Conservation (phyloP, 2,113 vertebrate genomes). For the Dipodomys merriami region DNA sequence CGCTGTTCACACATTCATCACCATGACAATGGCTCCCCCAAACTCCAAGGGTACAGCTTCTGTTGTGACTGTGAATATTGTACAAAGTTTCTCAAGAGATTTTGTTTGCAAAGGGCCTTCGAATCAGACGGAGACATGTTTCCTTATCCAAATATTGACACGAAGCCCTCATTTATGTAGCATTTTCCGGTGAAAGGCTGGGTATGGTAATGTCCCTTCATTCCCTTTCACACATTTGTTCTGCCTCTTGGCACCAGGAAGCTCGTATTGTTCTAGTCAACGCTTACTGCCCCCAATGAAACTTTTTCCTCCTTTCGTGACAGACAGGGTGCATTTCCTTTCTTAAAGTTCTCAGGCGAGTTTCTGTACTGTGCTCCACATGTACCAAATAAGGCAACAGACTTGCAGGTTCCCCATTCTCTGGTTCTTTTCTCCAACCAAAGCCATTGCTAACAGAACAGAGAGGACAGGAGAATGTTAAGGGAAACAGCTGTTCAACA, state of each 20-base stretch:
- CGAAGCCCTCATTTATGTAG: slow-evolving; percentile 82
- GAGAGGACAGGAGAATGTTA: background rate
- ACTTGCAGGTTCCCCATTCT: background rate
- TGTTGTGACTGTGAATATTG: slow-evolving; percentile 30
- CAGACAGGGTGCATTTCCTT: slow-evolving; percentile 93
- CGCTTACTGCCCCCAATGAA: slow-evolving; percentile 82
- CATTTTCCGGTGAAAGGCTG: slow-evolving; percentile 84
- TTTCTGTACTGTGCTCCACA: slow-evolving; percentile 65
- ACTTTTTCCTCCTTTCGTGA: slow-evolving; percentile 82
- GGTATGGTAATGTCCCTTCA: slow-evolving; percentile 81
- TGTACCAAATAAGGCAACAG: slow-evolving; percentile 58
- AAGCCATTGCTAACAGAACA: background rate
- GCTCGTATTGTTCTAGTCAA: slow-evolving; percentile 91
- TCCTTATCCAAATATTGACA: slow-evolving; percentile 89
- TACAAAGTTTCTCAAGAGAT: slow-evolving; percentile 77
- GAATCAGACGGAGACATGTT: slow-evolving; percentile 78
- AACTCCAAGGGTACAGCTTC: slow-evolving; percentile 62
- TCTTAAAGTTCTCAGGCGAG: slow-evolving; percentile 92
- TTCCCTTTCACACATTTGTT: slow-evolving; percentile 88
- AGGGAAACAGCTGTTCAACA: background rate
- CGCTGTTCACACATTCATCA: slow-evolving; percentile 75
- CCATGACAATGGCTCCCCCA: slow-evolving; percentile 82
- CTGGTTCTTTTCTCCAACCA: background rate
- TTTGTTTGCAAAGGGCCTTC: slow-evolving; percentile 52
- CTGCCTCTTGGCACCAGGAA: slow-evolving; percentile 91